Evolutionary conservation across 1,140 invertebrate genomes (phyloP), one percentile per base, ranked within the genome.

Genomic region (Ptiloglossa arizonensis): DNA sequence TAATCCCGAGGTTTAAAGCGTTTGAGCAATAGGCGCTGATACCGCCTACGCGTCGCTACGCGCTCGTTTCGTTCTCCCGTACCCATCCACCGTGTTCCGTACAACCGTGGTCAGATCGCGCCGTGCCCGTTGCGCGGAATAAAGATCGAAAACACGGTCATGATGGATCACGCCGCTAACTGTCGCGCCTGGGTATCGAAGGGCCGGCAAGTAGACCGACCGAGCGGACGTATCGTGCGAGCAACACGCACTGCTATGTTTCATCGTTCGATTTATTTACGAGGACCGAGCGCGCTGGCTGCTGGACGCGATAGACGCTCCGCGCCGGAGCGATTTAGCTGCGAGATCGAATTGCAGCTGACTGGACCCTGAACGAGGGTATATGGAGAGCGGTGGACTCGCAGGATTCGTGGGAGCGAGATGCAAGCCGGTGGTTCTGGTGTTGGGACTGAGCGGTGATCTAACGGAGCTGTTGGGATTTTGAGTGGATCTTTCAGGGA

Each of bases 1-100:
- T 87, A 86, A 87, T 87, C 87, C n/a, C 86, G 67, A 74, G 86
- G 81, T 87, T 87, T 87, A 86, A 87, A 84, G 77, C 74, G 79
- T 87, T 83, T 67, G 75, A 80, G 82, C 86, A 85, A 80, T 78
- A 85, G n/a, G 82, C 79, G 79, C 73, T 57, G 84, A 80, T 78
- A 82, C 71, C 50, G n/a, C 11, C 13, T 13, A 52, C 22, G 15
- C 60, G 17, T 2, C 8, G 22, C 50, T 11, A 38, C 52, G 24
- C 54, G 57, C 59, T 35, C 74, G 44, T 79, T 69, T 46, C 62
- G 22, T 11, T 24, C 50, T n/a, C 57, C 62, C 62, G 67, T 48
- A 46, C 54, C 17, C 35, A 11, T 27, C 35, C 48, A 13, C 2
- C 19, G 29, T 2, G 6, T 41, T 48, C 17, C 17, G 17, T 19